Evolutionary conservation across 2,888 invertebrate species (phyloP), one percentile per base, ranked within the genome.

Genomic region (Macroteleia sp.): DNA sequence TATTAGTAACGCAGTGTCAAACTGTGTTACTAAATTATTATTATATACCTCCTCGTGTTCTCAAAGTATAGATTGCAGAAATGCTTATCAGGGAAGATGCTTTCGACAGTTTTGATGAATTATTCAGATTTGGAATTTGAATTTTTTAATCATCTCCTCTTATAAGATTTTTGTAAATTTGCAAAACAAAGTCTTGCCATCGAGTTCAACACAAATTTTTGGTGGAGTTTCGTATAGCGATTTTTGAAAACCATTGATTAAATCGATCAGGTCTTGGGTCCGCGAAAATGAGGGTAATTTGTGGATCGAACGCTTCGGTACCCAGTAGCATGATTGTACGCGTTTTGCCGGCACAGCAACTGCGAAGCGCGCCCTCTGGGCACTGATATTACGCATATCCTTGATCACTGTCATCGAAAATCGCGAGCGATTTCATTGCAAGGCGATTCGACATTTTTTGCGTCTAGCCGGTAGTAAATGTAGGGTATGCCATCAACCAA

Each of bases 391-490:
- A 90, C 83, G 85, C 83, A 83, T 82, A 85, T 83, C 81, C 85
- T 80, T 90, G 90, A 91, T 90, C 86, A 91, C 89, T 86, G 89
- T 84, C 88, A 81, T 90, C 87, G 87, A 87, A 89, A 86, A 87
- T 83, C 85, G 82, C 81, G 66, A 67, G 71, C 70, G 77, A 81
- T 86, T 88, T 86, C 84, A 88, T 87, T 87, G 84, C 75, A 77
- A 76, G 82, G 61, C 73, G 83, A 83, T 85, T 87, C 88, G 86
- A 88, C 86, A 88, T 91, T 91, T 91, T 91, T 90, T 88, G 85
- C 87, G 91, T 91, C 91, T 91, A 91, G 91, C 89, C 90, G 83
- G 86, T 86, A 86, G 89, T 91, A 91, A 91, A 87, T 91, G 88
- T 86, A 83, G 91, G 91, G 84, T 88, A 83, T 77, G 75, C 79